phyloP scores from a whole-genome alignment of 35 echinoderm and acorn worm genomes.

The Amphiura filiformis region DNA sequence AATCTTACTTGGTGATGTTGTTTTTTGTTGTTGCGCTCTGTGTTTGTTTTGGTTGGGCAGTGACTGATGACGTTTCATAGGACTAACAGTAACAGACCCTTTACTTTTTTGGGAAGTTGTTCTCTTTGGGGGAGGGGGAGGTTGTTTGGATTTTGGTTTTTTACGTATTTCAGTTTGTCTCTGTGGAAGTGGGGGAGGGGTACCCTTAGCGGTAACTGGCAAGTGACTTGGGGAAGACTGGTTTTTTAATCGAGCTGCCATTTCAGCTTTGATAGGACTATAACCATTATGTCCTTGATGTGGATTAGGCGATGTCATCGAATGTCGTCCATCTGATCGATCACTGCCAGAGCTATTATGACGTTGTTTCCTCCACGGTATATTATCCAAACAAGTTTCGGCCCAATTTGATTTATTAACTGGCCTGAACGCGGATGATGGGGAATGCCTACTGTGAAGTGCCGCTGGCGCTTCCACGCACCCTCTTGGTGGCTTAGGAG shows the following conservation, averaged over 20 bases:
- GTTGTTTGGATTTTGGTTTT: neutral
- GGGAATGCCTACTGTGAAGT: slow-evolving; percentile 9
- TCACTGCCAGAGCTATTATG: neutral
- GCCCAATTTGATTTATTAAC: slow-evolving; percentile 20
- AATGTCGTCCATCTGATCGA: neutral
- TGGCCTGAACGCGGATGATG: neutral
- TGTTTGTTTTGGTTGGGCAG: neutral
- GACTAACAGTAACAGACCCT: neutral
- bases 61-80: neutral
- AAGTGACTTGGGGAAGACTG: neutral
- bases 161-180: neutral
- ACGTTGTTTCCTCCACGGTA: slow-evolving; percentile 18
- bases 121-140: neutral
- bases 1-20: neutral
- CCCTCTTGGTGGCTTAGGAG: slow-evolving; percentile 52
- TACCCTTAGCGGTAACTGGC: neutral
- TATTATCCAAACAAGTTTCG: slow-evolving; percentile 32
- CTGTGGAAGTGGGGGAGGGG: neutral
- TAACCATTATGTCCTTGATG: neutral
- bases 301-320: neutral
- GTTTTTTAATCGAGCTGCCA: neutral
- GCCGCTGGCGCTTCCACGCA: slow-evolving; percentile 36
- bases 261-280: slow-evolving; percentile 1
- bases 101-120: neutral
- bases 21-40: neutral